Base-by-base conservation (phyloP, 2,888 invertebrate genomes). In the Tipula vernalis region DNA sequence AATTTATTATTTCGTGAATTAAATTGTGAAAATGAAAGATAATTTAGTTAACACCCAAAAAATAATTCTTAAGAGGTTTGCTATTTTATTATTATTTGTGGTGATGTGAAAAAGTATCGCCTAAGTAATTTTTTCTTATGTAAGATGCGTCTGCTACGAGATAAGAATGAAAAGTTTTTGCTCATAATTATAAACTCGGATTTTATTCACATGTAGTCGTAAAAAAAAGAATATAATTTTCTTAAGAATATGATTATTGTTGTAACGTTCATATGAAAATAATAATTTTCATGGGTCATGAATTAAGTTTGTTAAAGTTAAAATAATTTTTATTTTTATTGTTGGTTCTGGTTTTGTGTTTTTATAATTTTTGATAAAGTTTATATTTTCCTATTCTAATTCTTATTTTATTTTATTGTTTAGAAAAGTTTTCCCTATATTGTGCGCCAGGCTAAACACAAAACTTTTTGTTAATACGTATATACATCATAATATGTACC, bases 271-370 rank as follows among this genome's bases (percentile, higher is more conserved):
- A 71, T 71, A 71, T 71, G 28, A 71, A 28, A 71, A 71, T 71
- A 71, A 71, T 71, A 71, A 71, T 71, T 71, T 71, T 71, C 71
- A 71, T 71, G 71, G 71, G 71, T 71, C 71, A 71, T 71, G 71
- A 71, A 71, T 71, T 71, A 28, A 71, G 71, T 28, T 71, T 71
- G 71, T 71, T 71, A 28, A 13, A 51, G 47, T 47, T 47, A n/a
- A 39, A 39, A 44, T 2, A 44, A 15, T 57, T 71, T n/a, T 51
- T 28, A 28, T 44, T 44, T 44, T 44, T 44, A 3, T 51, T 51
- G n/a, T 51, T 71, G 71, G 71, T 71, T 71, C 71, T 71, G 71
- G 71, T 71, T 71, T n/a, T 71, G 71, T 71, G 71, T 71, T 71
- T 57, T 71, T 6, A 71, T 18, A 71, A 71, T 71, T 28, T 28